A percentile compares a stretch with the other conserved stretches of the same genome.
Evolutionary conservation across 2,797 vertebrate species (phyloP).

Genomic region (Pipistrellus pygmaeus): DNA sequence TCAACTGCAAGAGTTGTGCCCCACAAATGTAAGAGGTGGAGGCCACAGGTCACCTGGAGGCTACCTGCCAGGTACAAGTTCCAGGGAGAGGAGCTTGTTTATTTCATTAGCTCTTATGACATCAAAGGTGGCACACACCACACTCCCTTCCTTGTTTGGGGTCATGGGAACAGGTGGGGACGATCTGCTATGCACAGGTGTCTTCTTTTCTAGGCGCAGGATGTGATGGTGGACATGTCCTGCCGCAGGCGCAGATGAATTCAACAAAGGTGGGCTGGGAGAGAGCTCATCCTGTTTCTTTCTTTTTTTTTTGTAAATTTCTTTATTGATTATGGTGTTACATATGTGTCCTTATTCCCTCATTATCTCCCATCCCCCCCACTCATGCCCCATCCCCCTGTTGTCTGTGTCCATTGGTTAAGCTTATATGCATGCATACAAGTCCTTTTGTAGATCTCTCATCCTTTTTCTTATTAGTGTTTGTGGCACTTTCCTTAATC

Average conservation of each 20-base stretch:
- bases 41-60: constrained; percentile 95
- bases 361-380: too few relatives aligned
- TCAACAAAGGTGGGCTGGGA: constrained; percentile 93
- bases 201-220: constrained; percentile 96
- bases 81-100: constrained; percentile 98
- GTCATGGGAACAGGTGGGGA: constrained; percentile 96
- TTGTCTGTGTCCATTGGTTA: too few relatives aligned
- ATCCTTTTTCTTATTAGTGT: constrained; percentile 91
- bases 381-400: too few relatives aligned
- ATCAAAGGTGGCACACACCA: constrained; percentile 94
- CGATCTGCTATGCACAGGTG: constrained; percentile 95
- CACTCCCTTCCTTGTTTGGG: constrained; percentile 95
- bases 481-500: constrained; percentile 91
- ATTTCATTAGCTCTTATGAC: constrained; percentile 96
- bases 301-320: constrained; percentile 75
- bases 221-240: constrained; percentile 92
- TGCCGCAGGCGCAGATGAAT: constrained; percentile 94
- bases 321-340: too few relatives aligned
- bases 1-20: constrained; percentile 96
- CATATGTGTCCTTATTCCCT: too few relatives aligned
- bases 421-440: too few relatives aligned
- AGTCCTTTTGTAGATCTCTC: constrained; percentile 80
- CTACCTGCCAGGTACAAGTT: constrained; percentile 96
- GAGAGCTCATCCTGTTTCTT: constrained; percentile 95
- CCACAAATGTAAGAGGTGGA: constrained; percentile 96